Evolutionary conservation across 2,888 invertebrate species (phyloP).

Genomic region (Polydrusus pterygomalis): DNA sequence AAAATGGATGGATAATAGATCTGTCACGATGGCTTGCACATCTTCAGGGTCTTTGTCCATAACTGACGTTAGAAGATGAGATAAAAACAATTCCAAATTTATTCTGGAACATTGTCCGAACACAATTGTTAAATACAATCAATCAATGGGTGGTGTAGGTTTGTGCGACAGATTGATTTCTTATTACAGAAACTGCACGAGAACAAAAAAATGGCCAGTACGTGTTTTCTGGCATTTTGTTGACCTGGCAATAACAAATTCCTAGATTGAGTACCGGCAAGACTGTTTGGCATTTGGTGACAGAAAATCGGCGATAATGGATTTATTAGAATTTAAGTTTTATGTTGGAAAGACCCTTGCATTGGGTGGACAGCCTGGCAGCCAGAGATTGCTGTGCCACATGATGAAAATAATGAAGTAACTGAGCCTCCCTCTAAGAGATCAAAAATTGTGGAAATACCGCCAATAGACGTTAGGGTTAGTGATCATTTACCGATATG

Average conservation of each 20-base stretch:
- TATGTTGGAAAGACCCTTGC: neutral
- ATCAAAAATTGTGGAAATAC: constrained; percentile 1
- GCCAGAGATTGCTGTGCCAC: neutral
- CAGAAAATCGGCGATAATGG: constrained; percentile 4
- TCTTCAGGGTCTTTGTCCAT: constrained; percentile 4
- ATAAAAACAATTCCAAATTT: neutral
- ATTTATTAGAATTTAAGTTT: constrained; percentile 4
- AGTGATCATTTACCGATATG: constrained; percentile 1
- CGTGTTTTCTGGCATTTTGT: neutral
- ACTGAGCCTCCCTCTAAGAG: neutral
- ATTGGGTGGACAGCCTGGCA: neutral
- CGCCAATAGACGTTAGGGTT: constrained; percentile 1
- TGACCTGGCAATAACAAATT: constrained; percentile 4
- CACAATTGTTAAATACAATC: constrained; percentile 6
- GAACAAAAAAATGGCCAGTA: neutral
- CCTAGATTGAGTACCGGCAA: neutral
- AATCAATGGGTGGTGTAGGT: constrained; percentile 5
- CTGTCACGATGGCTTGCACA: constrained; percentile 4
- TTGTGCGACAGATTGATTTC: constrained; percentile 5
- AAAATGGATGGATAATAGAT: constrained; percentile 10
- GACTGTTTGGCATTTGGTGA: constrained; percentile 1
- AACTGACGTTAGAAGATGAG: neutral
- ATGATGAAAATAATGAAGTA: neutral
- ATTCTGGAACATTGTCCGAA: neutral
- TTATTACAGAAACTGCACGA: neutral